Base-by-base conservation (phyloP, 2,888 invertebrate species). In the Blomia tropicalis region DNA sequence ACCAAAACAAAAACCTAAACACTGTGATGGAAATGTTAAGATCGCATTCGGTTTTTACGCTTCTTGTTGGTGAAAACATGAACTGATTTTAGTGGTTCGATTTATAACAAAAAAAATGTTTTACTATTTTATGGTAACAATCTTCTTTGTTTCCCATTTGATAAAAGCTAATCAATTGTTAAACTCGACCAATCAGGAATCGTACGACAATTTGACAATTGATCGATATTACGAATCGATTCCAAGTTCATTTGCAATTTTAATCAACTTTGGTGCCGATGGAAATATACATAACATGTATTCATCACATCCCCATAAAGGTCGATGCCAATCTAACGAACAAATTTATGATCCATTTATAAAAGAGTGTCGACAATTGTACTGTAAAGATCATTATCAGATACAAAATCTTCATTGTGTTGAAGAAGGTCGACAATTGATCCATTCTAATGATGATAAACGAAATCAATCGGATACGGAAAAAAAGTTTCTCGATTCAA, bases 261-360 rank as follows among this genome's bases (percentile, higher is more conserved):
- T 67, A 22, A 36, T 67, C 23, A 67, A 67, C 56, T 66, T 67
- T 29, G 67, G 67, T 22, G 25, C 67, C 23, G 66, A 66, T 47
- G 67, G 67, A 5, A 43, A 65, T 29, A 54, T 60, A 47, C 53
- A 60, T 14, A 64, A 64, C 19, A 53, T 65, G 29, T 65, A 66
- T 32, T 67, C 67, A 1, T 66, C 66, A 5, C 60, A 66, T 43
- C 47, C 56, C 5, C 65, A 60, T 17, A 60, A 65, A 29, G 23
- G 47, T 1, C 51, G 32, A 2, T 67, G 67, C 54, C 59, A 54
- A 17, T n/a, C 32, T 0, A 58, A 60, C 1, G 17, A 58, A 7
- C 29, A 63, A 5, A 67, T 67, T 27, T 67, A 65, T 66, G 66
- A 67, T 47, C 67, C 67, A n/a, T 67, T 67, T 47, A 67, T 63